A percentile compares a stretch with the other conserved stretches of the same genome.
Conservation (phyloP, 2,888 invertebrate species). For the Mythimna loreyi region DNA sequence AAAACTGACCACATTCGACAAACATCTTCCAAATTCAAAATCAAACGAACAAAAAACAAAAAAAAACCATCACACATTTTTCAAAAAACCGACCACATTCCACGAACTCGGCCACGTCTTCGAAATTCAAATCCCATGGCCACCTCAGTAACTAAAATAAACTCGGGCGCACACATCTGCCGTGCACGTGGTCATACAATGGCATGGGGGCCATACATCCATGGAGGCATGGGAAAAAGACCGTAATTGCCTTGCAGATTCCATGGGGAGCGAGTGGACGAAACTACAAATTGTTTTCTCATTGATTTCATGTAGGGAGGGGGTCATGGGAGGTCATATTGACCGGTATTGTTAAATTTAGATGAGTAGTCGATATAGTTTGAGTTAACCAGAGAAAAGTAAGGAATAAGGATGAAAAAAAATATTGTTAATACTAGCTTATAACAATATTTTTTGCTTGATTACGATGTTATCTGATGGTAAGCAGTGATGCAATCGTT, state of each 20-base stretch:
- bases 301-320: constrained; percentile 22
- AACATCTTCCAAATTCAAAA: no score
- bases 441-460: no score
- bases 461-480: no score
- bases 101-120: constrained; percentile 11
- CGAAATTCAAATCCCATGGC: constrained; percentile 46
- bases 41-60: no score
- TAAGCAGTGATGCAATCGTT: no score
- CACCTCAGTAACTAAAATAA: constrained; percentile 69
- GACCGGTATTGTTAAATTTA: constrained; percentile 1
- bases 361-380: not conserved
- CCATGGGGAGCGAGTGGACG: constrained; percentile 43
- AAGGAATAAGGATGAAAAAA: no score
- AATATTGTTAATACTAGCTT: no score
- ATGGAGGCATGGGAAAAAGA: constrained; percentile 60
- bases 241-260: constrained; percentile 62
- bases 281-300: constrained; percentile 42
- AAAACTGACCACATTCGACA: no score
- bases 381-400: no score
- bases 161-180: constrained; percentile 80
- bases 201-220: constrained; percentile 69
- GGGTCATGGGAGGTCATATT: not conserved
- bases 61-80: constrained; percentile 1
- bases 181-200: constrained; percentile 80
- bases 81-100: constrained; percentile 25